phyloP scores from a whole-genome alignment of 1,140 invertebrate genomes.

The Zaprionus camerounensis region DNA sequence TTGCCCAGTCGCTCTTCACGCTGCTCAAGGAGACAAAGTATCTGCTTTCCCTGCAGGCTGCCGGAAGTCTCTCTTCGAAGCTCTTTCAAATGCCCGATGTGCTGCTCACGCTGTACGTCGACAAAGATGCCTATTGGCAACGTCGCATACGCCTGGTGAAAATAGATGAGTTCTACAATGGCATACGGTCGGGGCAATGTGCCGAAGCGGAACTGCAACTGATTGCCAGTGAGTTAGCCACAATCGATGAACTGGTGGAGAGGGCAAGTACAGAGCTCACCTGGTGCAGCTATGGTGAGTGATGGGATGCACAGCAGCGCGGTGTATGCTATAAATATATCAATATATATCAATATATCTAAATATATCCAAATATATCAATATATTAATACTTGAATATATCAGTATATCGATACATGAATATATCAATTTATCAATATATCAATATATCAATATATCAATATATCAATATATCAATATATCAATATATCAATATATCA shows the following conservation, averaged over 20 bases:
- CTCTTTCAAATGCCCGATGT: slow-evolving; percentile 84
- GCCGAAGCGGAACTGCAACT: slow-evolving; percentile 65
- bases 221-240: slow-evolving; percentile 59
- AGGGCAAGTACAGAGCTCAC: slow-evolving; percentile 58
- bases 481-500: too few relatives aligned
- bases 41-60: slow-evolving; percentile 61
- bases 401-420: too few relatives aligned
- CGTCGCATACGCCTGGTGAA: slow-evolving; percentile 84
- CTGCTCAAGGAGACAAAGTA: slow-evolving; percentile 76
- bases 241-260: slow-evolving; percentile 63
- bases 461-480: too few relatives aligned
- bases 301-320: too few relatives aligned
- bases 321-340: too few relatives aligned
- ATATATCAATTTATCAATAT: too few relatives aligned
- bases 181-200: slow-evolving; percentile 84
- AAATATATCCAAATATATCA: too few relatives aligned
- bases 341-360: too few relatives aligned
- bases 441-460: too few relatives aligned
- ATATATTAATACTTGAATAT: too few relatives aligned
- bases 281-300: slow-evolving; percentile 71
- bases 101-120: slow-evolving; percentile 84
- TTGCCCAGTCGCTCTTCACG: slow-evolving; percentile 67
- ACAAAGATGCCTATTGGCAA: slow-evolving; percentile 84
- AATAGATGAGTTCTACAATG: slow-evolving; percentile 87
- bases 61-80: slow-evolving; percentile 47